These are phyloP conservation scores for Echiichthys vipera DNA, from an alignment of 2,797 vertebrate genomes.

Conservation along the genomic window DNA sequence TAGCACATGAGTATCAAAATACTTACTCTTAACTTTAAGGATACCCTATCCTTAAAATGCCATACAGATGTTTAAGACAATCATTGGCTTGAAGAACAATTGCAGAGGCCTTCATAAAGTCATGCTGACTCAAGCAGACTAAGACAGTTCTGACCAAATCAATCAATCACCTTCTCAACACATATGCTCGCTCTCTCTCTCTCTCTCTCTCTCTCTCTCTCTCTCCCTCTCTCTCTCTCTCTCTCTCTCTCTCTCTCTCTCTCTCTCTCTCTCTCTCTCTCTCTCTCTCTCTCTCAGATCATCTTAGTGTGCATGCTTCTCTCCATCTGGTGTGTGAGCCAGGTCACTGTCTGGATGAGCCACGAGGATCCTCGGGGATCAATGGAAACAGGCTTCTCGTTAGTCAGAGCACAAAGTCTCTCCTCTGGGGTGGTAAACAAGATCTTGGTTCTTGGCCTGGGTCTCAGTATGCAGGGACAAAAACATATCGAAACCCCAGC, in stretches of 20 bases:
- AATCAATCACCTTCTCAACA: constrained; percentile 22
- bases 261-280: not conserved
- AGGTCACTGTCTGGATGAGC: constrained; percentile 52
- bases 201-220: not conserved
- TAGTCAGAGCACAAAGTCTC: constrained; percentile 43
- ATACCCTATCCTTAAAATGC: not conserved
- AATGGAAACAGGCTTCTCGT: constrained; percentile 21
- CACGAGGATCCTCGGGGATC: constrained; percentile 21
- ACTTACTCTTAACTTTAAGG: not conserved
- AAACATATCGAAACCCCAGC: constrained; percentile 36
- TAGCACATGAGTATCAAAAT: not conserved
- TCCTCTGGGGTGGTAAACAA: constrained; percentile 54
- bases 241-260: not conserved
- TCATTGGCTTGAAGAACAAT: not conserved
- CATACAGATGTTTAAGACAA: not conserved
- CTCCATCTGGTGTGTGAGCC: constrained; percentile 50
- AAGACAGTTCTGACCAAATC: not conserved
- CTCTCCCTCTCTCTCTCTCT: not conserved
- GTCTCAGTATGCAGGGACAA: constrained; percentile 17
- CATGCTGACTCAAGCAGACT: constrained; percentile 1
- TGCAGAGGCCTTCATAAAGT: not conserved
- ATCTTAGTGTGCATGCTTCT: constrained; percentile 44
- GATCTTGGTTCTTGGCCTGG: constrained; percentile 36
- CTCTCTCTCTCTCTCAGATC: constrained; percentile 10
- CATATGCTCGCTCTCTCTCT: not conserved